Conservation (phyloP, 2,888 invertebrate species). For the Archips xylosteana region DNA sequence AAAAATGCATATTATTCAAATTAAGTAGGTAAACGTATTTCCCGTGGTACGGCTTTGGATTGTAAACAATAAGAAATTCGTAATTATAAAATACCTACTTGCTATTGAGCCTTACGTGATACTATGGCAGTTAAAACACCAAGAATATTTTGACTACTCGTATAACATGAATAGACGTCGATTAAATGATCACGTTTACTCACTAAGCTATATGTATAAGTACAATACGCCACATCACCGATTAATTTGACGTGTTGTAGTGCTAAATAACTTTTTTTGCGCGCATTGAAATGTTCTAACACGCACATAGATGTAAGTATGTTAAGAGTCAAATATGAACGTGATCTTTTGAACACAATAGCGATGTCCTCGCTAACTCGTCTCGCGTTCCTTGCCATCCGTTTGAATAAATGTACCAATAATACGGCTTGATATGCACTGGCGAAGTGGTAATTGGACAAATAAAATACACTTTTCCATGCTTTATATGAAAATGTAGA, state of each 20-base stretch:
- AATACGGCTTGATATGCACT: conserved; percentile 15
- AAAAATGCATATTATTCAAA: not conserved
- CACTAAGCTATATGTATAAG: not conserved
- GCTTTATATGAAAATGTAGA: not conserved
- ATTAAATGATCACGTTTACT: no score
- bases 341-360: conserved; percentile 57
- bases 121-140: no score
- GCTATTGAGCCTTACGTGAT: no score
- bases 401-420: conserved; percentile 29
- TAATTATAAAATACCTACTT: no score
- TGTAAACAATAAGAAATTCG: no score
- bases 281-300: not conserved
- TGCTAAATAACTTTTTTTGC: not conserved
- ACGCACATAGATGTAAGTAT: conserved; percentile 6
- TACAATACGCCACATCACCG: not conserved
- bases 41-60: not conserved
- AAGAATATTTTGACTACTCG: no score
- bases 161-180: no score
- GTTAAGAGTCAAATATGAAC: conserved; percentile 37
- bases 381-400: conserved; percentile 52
- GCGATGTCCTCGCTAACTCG: conserved; percentile 56
- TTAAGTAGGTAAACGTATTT: not conserved
- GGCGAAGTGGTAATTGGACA: not conserved
- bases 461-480: not conserved
- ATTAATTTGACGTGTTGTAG: not conserved